Conservation (phyloP, 2,888 invertebrate genomes). For the Trachelus stipa region DNA sequence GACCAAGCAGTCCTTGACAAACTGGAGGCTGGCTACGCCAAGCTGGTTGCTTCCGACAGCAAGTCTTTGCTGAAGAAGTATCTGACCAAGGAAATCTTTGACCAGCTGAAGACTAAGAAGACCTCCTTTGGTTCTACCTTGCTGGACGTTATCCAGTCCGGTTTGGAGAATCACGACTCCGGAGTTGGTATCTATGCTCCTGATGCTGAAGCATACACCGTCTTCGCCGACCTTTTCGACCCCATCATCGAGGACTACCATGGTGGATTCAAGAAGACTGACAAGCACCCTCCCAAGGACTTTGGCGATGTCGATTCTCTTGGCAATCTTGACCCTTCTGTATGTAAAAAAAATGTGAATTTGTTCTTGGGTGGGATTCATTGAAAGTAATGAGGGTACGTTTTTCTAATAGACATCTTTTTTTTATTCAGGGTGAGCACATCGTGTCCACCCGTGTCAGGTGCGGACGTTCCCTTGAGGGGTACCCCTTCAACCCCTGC, state of each 20-base stretch:
- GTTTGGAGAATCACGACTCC: slow-evolving; percentile 95
- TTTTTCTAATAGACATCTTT: neutral
- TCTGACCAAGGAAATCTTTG: slow-evolving; percentile 91
- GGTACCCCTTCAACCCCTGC: slow-evolving; percentile 98
- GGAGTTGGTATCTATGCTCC: slow-evolving; percentile 98
- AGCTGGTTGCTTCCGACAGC: slow-evolving; percentile 88
- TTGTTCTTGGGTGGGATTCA: slow-evolving; percentile 3
- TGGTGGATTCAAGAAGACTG: slow-evolving; percentile 92
- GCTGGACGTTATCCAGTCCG: slow-evolving; percentile 95
- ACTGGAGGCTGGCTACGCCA: slow-evolving; percentile 91
- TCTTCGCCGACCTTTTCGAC: slow-evolving; percentile 94
- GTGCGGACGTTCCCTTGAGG: slow-evolving; percentile 94
- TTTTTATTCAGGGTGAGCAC: slow-evolving; percentile 74
- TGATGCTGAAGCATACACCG: slow-evolving; percentile 94
- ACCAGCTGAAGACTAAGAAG: slow-evolving; percentile 91
- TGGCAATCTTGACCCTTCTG: slow-evolving; percentile 91
- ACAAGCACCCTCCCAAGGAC: slow-evolving; percentile 93
- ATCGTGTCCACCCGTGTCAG: slow-evolving; percentile 96
- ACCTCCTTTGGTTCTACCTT: slow-evolving; percentile 94
- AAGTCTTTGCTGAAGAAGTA: slow-evolving; percentile 97
- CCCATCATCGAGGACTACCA: slow-evolving; percentile 99
- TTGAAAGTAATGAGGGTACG: neutral
- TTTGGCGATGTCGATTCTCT: slow-evolving; percentile 93
- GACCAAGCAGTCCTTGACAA: slow-evolving; percentile 92
- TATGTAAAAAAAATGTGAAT: slow-evolving; percentile 44